These are phyloP conservation scores for Dendroctonus ponderosae DNA, from an alignment of 1,140 invertebrate genomes.

Conservation along the genomic window DNA sequence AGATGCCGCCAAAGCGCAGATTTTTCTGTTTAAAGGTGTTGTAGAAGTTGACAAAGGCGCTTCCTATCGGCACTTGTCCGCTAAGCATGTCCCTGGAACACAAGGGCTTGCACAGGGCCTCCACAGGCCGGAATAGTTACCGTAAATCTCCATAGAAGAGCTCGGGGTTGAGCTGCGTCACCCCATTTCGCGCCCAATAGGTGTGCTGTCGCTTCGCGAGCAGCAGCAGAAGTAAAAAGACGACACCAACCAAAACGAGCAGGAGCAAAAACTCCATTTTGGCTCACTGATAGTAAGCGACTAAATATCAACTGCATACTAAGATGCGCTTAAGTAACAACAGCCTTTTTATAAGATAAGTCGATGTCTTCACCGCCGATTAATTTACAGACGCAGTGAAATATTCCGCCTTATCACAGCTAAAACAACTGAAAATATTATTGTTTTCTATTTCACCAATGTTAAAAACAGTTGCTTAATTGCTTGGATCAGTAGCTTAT, in stretches of 20 bases:
- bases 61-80: conserved; percentile 32
- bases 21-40: conserved; percentile 16
- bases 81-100: conserved; percentile 37
- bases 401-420: too few relatives aligned
- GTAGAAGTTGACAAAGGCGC: conserved; percentile 41
- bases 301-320: too few relatives aligned
- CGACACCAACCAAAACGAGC: background rate
- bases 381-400: too few relatives aligned
- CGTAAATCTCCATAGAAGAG: conserved; percentile 46
- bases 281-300: too few relatives aligned
- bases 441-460: too few relatives aligned
- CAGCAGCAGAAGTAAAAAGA: background rate
- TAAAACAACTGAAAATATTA: too few relatives aligned
- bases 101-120: background rate
- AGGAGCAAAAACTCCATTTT: background rate
- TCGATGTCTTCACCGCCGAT: too few relatives aligned
- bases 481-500: too few relatives aligned
- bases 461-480: too few relatives aligned
- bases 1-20: conserved; percentile 18
- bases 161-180: conserved; percentile 46
- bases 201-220: conserved; percentile 40
- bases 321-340: too few relatives aligned
- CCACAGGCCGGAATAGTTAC: background rate
- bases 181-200: conserved; percentile 50
- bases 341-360: too few relatives aligned